Percentiles rank a stretch among this genome's conserved stretches.
phyloP scores from a whole-genome alignment of 2,888 invertebrate species.

The Ellobium chinense region DNA sequence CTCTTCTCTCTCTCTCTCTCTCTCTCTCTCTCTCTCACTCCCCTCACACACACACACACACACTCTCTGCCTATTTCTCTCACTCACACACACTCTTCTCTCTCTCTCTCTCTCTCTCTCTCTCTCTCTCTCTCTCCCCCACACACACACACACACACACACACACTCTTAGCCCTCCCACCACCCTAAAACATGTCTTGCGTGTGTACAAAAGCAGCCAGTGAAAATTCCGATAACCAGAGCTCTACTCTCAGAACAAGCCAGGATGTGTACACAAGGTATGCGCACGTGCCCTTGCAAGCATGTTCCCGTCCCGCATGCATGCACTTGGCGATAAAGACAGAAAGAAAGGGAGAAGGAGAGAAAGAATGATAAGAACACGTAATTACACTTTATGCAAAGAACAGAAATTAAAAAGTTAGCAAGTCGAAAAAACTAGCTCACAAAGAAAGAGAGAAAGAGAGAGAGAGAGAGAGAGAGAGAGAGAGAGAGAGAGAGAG shows the following conservation, averaged over 20 bases:
- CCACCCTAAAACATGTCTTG: no score
- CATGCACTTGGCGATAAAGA: no score
- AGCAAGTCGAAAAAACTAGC: no score
- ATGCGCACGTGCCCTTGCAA: no score
- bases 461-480: neutral
- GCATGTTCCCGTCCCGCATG: no score
- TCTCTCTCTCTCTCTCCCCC: constrained; percentile 1
- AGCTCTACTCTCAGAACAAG: neutral
- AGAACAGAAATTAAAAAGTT: no score
- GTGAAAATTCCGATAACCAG: neutral
- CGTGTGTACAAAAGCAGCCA: no score
- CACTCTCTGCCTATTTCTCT: neutral
- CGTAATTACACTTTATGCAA: no score
- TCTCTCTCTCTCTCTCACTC: neutral
- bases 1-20: neutral
- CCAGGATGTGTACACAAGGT: no score
- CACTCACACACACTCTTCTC: neutral
- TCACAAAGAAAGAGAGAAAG: neutral
- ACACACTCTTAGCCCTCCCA: no score
- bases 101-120: neutral
- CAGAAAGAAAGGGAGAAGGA: neutral
- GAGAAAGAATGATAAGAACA: no score
- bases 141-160: no score
- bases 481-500: neutral
- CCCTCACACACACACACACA: neutral